Percentiles rank a stretch among this genome's conserved stretches.
phyloP scores from a whole-genome alignment of 2,797 vertebrate species.

The Cynodonichthys magdalenae region DNA sequence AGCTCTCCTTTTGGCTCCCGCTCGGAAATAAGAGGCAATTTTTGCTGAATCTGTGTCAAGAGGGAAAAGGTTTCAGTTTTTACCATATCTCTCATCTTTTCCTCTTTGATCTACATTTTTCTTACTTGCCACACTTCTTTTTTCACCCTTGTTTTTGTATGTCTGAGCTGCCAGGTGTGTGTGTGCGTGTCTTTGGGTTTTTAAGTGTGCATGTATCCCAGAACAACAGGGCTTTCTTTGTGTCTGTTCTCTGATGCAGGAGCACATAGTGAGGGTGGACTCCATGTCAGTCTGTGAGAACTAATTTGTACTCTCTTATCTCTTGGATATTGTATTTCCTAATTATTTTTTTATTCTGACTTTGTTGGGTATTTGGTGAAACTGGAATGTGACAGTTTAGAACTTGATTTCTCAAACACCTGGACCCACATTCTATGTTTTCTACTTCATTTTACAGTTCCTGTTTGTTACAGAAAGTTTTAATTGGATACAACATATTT shows the following conservation, averaged over 20 bases:
- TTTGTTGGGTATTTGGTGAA: constrained; percentile 20
- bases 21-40: background rate
- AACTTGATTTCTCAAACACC: constrained; percentile 23
- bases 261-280: constrained; percentile 12
- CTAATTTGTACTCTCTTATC: constrained; percentile 73
- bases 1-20: constrained; percentile 20
- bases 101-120: constrained; percentile 10
- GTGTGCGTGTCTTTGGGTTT: constrained; percentile 2
- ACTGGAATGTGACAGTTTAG: constrained; percentile 44
- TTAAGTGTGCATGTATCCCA: constrained; percentile 14
- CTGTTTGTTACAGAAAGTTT: constrained; percentile 28
- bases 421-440: constrained; percentile 8
- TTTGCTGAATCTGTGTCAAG: too few relatives aligned
- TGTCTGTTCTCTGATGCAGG: constrained; percentile 60
- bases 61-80: constrained; percentile 16
- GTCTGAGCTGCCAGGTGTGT: constrained; percentile 61
- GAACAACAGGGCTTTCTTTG: constrained; percentile 71
- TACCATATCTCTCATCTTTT: constrained; percentile 18
- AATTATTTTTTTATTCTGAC: constrained; percentile 54
- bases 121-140: background rate
- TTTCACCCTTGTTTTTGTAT: constrained; percentile 2
- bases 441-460: constrained; percentile 2
- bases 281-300: constrained; percentile 73
- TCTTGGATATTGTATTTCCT: constrained; percentile 62
- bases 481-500: constrained; percentile 6